A percentile compares a stretch with the other conserved stretches of the same genome.
phyloP scores from a whole-genome alignment of 2,113 vertebrate species.

The Nanorana parkeri region DNA sequence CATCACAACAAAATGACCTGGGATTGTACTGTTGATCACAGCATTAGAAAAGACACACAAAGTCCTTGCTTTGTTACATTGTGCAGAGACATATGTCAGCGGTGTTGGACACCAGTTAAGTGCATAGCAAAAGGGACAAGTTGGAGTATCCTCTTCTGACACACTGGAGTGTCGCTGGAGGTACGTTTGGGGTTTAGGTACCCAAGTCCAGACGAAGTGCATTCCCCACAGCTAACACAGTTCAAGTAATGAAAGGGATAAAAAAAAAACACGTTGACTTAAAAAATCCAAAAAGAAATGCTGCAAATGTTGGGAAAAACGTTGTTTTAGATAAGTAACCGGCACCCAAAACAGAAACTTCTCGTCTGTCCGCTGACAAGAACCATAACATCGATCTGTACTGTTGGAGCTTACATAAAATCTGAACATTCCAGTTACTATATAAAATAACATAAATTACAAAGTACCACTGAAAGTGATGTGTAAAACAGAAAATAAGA shows the following conservation, averaged over 20 bases:
- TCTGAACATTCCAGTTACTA: not conserved
- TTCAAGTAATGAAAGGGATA: constrained; percentile 13
- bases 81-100: constrained; percentile 68
- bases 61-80: constrained; percentile 70
- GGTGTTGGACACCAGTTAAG: constrained; percentile 68
- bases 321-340: not conserved
- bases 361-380: not conserved
- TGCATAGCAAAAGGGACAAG: constrained; percentile 73
- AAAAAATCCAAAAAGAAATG: not conserved
- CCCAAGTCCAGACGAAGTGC: constrained; percentile 32
- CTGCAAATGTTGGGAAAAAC: no score
- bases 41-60: constrained; percentile 69
- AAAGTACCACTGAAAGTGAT: constrained; percentile 20
- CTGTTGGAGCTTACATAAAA: constrained; percentile 24
- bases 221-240: constrained; percentile 28
- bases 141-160: constrained; percentile 68
- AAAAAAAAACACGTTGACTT: not conserved
- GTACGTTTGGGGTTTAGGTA: constrained; percentile 63
- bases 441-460: not conserved
- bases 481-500: not conserved
- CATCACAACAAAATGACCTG: constrained; percentile 30
- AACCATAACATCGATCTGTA: not conserved
- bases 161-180: constrained; percentile 70
- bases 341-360: not conserved
- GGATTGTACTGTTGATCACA: constrained; percentile 72